Evolutionary conservation across 2,888 invertebrate species (phyloP), one percentile per base, ranked within the genome.

Genomic region (Electrophaes corylata): DNA sequence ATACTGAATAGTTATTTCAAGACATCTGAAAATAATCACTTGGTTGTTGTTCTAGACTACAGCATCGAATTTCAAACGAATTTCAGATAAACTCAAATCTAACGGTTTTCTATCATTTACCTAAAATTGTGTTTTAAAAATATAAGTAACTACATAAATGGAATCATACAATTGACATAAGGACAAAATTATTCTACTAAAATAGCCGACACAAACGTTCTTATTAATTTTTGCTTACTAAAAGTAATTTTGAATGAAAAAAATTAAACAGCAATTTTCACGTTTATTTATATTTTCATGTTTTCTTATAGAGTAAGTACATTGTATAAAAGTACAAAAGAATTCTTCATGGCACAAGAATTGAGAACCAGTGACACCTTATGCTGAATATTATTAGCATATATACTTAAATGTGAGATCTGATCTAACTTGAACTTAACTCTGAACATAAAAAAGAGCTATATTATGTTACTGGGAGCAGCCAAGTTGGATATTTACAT

Each of bases 331-430:
- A 81, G 72, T 80, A 80, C 66, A 82, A 81, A 81, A 73, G 53
- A 70, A 63, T 74, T 77, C 69, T 76, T 73, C 87, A 90, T 89
- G 90, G 89, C 90, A 90, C 90, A 79, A 79, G 75, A 83, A 83
- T 81, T 84, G 76, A 77, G 76, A 80, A 71, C 65, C 71, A 72
- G 60, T 70, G 71, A 76, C 75, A 71, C 69, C 69, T 70, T 69
- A 56, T 48, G 23, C 43, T 46, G 29, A 35, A 48, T 23, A 55
- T 20, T 31, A 40, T 11, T 14, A 54, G 44, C 39, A 46, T 37
- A 52, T 18, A 48, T 49, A 29, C 10, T 29, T 23, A n/a, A n/a
- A 31, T 31, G 20, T 66, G 66, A 66, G 66, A 70, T 70, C 52
- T 57, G 57, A 63, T 64, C 60, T 64, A 58, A 67, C 60, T 52